Percentiles rank a stretch among this genome's conserved stretches.
phyloP scores from a whole-genome alignment of 2,113 vertebrate genomes.

The Triplophysa rosa region DNA sequence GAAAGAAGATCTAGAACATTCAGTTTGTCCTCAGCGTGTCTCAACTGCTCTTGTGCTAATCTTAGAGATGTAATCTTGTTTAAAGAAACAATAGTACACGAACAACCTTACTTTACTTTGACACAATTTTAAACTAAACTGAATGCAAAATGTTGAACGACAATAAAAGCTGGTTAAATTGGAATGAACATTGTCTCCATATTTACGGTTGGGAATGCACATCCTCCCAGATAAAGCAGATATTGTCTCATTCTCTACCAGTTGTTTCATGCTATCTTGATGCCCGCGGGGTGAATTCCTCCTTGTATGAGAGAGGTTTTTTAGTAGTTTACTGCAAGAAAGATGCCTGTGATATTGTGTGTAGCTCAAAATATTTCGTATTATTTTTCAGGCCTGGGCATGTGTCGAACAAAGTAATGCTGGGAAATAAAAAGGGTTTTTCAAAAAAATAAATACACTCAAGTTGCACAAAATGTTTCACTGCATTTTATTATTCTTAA shows the following conservation, averaged over 20 bases:
- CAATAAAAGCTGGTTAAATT: neutral
- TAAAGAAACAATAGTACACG: constrained; percentile 31
- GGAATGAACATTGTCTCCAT: neutral
- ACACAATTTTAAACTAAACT: constrained; percentile 4
- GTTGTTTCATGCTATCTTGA: neutral
- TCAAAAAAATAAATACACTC: neutral
- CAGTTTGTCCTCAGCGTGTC: constrained; percentile 33
- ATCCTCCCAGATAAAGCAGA: neutral
- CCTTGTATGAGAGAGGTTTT: constrained; percentile 22
- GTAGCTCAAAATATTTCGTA: neutral
- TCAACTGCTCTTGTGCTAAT: constrained; percentile 38
- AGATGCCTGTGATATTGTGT: constrained; percentile 8
- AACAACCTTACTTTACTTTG: neutral
- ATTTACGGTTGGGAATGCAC: neutral
- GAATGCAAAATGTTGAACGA: neutral
- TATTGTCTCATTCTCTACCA: constrained; percentile 26
- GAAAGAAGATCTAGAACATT: constrained; percentile 29
- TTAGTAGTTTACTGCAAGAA: constrained; percentile 6
- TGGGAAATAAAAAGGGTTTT: neutral
- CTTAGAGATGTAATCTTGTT: constrained; percentile 24
- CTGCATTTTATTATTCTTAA: neutral
- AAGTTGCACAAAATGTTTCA: no score
- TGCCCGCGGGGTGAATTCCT: neutral
- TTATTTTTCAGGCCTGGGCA: neutral
- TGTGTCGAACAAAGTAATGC: neutral